Conservation (phyloP, 2,797 vertebrate genomes). For the Argya squamiceps region DNA sequence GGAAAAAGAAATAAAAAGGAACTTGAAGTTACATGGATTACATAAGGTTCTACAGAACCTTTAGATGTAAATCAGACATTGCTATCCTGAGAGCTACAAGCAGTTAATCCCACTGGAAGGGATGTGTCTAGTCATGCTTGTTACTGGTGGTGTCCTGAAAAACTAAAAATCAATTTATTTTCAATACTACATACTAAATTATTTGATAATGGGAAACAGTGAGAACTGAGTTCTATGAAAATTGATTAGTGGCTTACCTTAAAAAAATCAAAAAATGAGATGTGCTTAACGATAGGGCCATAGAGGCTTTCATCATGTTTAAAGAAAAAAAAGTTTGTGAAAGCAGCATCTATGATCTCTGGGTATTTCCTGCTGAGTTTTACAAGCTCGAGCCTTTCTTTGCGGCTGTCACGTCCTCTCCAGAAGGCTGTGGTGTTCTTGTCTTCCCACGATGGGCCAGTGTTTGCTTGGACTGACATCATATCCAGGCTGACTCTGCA, state of each 20-base stretch:
- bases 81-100: background rate
- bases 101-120: background rate
- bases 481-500: slow-evolving; percentile 95
- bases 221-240: background rate
- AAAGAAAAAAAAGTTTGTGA: slow-evolving; percentile 99
- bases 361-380: slow-evolving; percentile 89
- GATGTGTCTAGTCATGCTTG: background rate
- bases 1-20: slow-evolving; percentile 56
- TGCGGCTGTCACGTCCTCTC: slow-evolving; percentile 95
- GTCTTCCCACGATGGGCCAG: slow-evolving; percentile 87
- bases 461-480: slow-evolving; percentile 97
- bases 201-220: background rate
- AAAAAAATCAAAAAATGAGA: slow-evolving; percentile 98
- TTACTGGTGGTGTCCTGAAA: background rate
- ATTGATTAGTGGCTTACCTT: slow-evolving; percentile 81
- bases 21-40: background rate
- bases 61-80: background rate
- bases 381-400: slow-evolving; percentile 94
- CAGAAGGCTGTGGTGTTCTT: slow-evolving; percentile 93
- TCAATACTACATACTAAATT: background rate
- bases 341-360: slow-evolving; percentile 88
- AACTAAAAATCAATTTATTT: background rate
- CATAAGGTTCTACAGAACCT: slow-evolving; percentile 20
- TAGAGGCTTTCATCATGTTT: slow-evolving; percentile 93
- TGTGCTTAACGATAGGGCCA: slow-evolving; percentile 94